These are phyloP conservation scores for Andrena chrysosceles DNA, from an alignment of 2,888 invertebrate genomes.

Conservation along the genomic window DNA sequence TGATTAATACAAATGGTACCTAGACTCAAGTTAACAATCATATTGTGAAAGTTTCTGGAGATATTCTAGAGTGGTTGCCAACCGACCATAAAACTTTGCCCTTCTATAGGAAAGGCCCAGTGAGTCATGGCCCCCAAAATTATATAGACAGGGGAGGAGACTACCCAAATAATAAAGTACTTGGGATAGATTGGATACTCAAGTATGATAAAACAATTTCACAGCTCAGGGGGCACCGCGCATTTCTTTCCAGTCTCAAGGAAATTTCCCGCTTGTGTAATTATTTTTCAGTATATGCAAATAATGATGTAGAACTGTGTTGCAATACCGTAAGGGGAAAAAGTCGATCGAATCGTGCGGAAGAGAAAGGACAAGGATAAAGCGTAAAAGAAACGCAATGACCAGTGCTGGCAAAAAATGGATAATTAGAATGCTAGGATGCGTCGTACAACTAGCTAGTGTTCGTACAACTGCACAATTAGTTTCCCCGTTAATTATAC, in stretches of 20 bases:
- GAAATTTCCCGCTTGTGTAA: neutral
- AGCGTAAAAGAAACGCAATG: conserved; percentile 12
- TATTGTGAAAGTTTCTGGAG: neutral
- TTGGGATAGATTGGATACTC: neutral
- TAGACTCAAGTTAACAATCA: neutral
- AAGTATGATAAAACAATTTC: neutral
- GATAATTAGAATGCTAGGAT: conserved; percentile 43
- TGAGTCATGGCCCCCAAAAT: too few relatives aligned
- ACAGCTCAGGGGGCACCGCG: too few relatives aligned
- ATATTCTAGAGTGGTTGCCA: neutral
- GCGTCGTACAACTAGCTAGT: neutral
- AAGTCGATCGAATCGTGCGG: conserved; percentile 12
- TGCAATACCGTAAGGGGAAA: neutral
- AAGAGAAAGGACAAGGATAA: neutral
- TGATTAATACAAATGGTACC: too few relatives aligned
- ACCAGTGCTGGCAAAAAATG: conserved; percentile 19
- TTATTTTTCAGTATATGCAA: neutral
- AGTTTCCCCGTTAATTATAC: conserved; percentile 52
- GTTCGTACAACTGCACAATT: conserved; percentile 39
- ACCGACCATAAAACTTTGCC: too few relatives aligned
- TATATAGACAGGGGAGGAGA: too few relatives aligned
- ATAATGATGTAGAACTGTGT: neutral
- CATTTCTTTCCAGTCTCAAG: neutral
- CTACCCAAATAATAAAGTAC: too few relatives aligned
- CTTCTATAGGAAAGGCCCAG: too few relatives aligned